Percentiles rank a stretch among this genome's conserved stretches.
These are phyloP conservation scores for Macrosiphum euphorbiae DNA, from an alignment of 2,888 invertebrate genomes.

Conservation along the genomic window DNA sequence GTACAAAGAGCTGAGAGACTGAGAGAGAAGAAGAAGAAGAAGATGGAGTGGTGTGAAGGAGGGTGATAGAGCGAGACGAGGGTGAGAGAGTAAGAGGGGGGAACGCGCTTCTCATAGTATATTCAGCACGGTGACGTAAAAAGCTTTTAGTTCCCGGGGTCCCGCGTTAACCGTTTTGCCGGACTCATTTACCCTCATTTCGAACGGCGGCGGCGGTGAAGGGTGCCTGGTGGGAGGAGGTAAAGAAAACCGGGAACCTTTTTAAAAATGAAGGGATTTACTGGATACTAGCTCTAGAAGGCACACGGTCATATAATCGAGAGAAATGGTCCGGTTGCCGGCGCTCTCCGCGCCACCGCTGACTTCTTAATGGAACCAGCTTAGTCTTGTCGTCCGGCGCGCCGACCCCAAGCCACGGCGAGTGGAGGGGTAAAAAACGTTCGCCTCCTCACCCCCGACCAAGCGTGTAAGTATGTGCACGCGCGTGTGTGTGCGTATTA, in stretches of 20 bases:
- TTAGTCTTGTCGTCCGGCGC: conserved; percentile 60
- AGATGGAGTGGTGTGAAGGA: neutral
- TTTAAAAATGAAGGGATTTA: conserved; percentile 65
- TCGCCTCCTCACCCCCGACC: neutral
- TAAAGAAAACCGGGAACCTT: conserved; percentile 63
- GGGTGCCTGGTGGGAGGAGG: neutral
- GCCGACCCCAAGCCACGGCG: neutral
- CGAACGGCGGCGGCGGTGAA: neutral
- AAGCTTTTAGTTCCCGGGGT: conserved; percentile 62
- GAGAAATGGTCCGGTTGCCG: conserved; percentile 63
- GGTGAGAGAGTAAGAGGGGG: neutral
- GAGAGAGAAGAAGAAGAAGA: neutral
- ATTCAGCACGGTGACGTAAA: conserved; percentile 62
- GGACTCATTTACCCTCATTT: conserved; percentile 65
- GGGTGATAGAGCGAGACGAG: neutral
- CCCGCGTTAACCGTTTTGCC: conserved; percentile 64
- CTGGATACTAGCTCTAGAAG: conserved; percentile 62
- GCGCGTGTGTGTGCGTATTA: conserved; percentile 58
- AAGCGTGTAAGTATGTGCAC: neutral
- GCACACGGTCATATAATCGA: conserved; percentile 63
- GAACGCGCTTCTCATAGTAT: conserved; percentile 63
- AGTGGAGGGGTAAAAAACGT: neutral
- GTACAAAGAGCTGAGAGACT: neutral
- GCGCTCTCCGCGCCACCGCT: conserved; percentile 42
- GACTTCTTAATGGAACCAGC: conserved; percentile 65